Percentiles rank a stretch among this genome's conserved stretches.
phyloP scores from a whole-genome alignment of 2,888 invertebrate species.

The Platycnemis pennipes region DNA sequence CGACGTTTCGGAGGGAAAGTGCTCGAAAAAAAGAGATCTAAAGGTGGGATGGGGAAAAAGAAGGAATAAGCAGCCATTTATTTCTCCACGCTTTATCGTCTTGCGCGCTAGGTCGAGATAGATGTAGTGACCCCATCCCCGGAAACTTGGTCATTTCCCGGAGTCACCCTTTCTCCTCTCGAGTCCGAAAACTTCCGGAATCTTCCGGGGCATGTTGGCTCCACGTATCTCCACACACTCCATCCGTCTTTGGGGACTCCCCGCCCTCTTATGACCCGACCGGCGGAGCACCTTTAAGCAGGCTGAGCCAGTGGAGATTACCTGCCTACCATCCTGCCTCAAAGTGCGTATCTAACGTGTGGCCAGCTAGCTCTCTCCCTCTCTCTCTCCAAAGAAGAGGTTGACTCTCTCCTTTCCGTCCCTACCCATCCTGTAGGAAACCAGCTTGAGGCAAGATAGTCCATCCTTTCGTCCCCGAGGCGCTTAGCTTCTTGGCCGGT shows the following conservation, averaged over 20 bases:
- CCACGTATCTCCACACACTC: neutral
- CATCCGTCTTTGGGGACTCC: neutral
- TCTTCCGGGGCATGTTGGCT: neutral
- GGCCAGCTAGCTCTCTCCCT: too few species aligned
- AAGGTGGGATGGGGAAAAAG: neutral
- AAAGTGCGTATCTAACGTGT: neutral
- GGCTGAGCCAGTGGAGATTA: neutral
- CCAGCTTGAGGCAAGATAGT: neutral
- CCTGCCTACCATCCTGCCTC: neutral
- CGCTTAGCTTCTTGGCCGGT: neutral
- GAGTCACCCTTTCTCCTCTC: neutral
- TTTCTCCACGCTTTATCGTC: neutral
- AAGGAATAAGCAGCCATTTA: neutral
- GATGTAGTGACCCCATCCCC: neutral
- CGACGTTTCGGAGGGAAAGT: neutral
- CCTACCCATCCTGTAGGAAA: neutral
- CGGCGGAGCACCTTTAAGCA: neutral
- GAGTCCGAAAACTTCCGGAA: slow-evolving; percentile 46
- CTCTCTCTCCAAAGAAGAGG: neutral
- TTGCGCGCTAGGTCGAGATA: neutral
- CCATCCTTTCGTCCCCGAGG: neutral
- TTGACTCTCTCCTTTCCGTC: neutral
- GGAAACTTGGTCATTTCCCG: slow-evolving; percentile 47
- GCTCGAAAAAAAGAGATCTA: neutral
- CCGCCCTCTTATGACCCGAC: neutral